Evolutionary conservation across 1,140 invertebrate species (phyloP), one percentile per base, ranked within the genome.

Genomic region (Drosophila suzukii): DNA sequence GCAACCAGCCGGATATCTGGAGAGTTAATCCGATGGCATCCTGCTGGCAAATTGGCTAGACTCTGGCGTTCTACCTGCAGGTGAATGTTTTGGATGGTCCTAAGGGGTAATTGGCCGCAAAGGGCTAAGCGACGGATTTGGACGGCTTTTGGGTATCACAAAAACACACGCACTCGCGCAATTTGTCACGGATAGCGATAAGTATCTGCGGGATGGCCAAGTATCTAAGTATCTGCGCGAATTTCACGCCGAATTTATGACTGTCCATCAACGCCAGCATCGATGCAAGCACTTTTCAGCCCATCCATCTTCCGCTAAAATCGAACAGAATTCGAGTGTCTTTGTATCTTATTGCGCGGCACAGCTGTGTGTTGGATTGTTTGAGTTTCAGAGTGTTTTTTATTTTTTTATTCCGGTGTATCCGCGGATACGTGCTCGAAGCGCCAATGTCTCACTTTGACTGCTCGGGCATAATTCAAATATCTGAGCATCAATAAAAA

Each of bases 381-480:
- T 59, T 47, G 38, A 54, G 56, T 51, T 68, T 30, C 39, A 53
- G 50, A 36, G 34, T 50, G 20, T 46, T 44, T 44, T 47, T 55
- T 43, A 15, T 27, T 4, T 55, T 38, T 49, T 39, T 75, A 75
- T 53, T 75, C 60, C 60, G 85, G 58, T 82, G 84, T 80, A 84
- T 89, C 89, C 91, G 91, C 86, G 89, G 86, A 77, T 92, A 92
- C 91, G 91, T 92, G 91, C 88, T 92, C 78, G 78, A 92, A 83
- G 89, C 91, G 92, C 91, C 89, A 92, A 92, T 84, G 91, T 91
- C 91, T 92, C 86, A 86, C 79, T 92, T 92, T 92, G 92, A 92
- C 91, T 92, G 91, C 78, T 91, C 77, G 90, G 80, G 75, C 86
- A 92, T 92, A 92, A 92, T 91, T 91, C 88, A 92, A 92, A 92